These are phyloP conservation scores for Tetranychus cinnabarinus DNA, from an alignment of 1,140 invertebrate species.

Conservation along the genomic window DNA sequence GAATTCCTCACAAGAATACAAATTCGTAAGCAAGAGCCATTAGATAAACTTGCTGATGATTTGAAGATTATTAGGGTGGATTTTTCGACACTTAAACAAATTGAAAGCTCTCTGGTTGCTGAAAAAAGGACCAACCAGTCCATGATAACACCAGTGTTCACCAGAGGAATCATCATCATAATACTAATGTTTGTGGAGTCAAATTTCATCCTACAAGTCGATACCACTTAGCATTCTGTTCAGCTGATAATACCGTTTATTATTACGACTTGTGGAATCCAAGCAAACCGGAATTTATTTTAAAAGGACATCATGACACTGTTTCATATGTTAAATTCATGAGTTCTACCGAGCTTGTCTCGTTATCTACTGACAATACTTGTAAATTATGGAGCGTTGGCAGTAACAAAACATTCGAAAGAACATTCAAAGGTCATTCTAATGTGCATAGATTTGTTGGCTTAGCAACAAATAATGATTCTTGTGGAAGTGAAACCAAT, in stretches of 20 bases:
- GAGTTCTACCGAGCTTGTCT: conserved; percentile 66
- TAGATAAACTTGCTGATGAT: conserved; percentile 14
- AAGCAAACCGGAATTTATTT: conserved; percentile 52
- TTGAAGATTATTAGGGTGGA: conserved; percentile 14
- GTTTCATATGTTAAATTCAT: conserved; percentile 91
- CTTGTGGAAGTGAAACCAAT: conserved; percentile 89
- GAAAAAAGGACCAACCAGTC: no score
- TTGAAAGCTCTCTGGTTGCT: no score
- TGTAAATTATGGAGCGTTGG: conserved; percentile 79
- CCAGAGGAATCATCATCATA: conserved; percentile 15
- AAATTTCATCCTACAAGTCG: conserved; percentile 77
- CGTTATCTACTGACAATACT: conserved; percentile 81
- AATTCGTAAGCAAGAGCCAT: conserved; percentile 39
- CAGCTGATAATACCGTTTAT: conserved; percentile 87
- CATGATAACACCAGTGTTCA: no score
- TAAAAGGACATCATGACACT: conserved; percentile 78
- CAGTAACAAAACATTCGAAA: conserved; percentile 41
- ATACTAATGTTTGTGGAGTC: conserved; percentile 87
- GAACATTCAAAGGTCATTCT: conserved; percentile 72
- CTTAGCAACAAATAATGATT: conserved; percentile 75
- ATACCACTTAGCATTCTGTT: conserved; percentile 69
- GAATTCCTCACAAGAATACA: conserved; percentile 58
- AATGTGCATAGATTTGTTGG: conserved; percentile 97
- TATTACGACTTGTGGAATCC: conserved; percentile 80
- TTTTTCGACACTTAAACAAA: neutral